Evolutionary conservation across 2,888 invertebrate genomes (phyloP), one percentile per base, ranked within the genome.

Genomic region (Tenthredo distinguenda): DNA sequence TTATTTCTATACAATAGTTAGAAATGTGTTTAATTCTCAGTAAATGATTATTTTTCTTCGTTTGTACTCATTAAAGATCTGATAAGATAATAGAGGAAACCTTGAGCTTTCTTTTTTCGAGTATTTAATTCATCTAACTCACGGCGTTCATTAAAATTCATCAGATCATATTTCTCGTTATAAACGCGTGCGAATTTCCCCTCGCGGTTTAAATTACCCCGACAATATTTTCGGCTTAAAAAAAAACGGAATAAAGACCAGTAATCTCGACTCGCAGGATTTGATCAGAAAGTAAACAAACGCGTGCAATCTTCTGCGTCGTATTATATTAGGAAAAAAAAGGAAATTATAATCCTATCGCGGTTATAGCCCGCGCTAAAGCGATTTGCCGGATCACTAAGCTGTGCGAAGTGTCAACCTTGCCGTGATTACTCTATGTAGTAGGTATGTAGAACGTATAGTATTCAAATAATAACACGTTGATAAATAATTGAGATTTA

Each of bases 401-500:
- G 72, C 72, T n/a, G 5, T 65, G 43, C 72, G 43, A 40, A 43
- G 72, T 72, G 72, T 74, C 72, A 74, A 43, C 72, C 72, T 74
- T 74, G 40, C 40, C 72, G 12, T 74, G n/a, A 37, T 74, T 74
- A 43, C 7, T 74, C 15, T 74, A 31, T 34, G 15, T 68, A 34
- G 15, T 31, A 18, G 34, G 6, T 26, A 43, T 43, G 43, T 43
- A 21, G n/a, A 37, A 71, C 18, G 12, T 62, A 26, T 7, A 68
- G 58, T 34, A 68, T 26, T 26, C 34, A 74, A 74, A 43, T 74
- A 74, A 74, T 74, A 74, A 74, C 40, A 74, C 72, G 72, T 74
- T 74, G 72, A 43, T 74, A 68, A 43, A 74, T 74, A 74, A 74
- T 77, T 77, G 50, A 77, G 77, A 77, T 77, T 77, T 31, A 2